Evolutionary conservation across 1,140 invertebrate species (phyloP).

Genomic region (Atta colombica): DNA sequence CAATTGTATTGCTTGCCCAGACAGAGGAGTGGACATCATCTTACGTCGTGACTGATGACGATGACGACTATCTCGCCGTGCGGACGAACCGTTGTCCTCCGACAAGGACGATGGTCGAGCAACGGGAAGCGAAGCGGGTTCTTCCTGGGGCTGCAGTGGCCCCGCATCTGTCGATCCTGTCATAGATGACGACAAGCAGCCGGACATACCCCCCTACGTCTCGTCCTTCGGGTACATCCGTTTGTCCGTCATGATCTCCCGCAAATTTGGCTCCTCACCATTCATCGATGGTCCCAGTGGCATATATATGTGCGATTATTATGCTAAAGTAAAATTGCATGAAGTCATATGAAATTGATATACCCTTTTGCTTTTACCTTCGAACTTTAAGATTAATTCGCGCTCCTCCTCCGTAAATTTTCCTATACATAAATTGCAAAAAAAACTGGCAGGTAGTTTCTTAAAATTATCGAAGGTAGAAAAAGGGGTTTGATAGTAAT

Average conservation of each 20-base stretch:
- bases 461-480: neutral
- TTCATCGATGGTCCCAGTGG: constrained; percentile 53
- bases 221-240: constrained; percentile 72
- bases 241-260: constrained; percentile 57
- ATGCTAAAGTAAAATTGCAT: neutral
- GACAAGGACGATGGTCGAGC: constrained; percentile 26
- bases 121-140: constrained; percentile 66
- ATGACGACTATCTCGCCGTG: constrained; percentile 62
- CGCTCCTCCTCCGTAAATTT: neutral
- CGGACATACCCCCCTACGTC: constrained; percentile 79
- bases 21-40: constrained; percentile 78
- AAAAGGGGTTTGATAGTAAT: neutral
- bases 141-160: constrained; percentile 78
- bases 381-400: constrained; percentile 33
- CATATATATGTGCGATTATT: neutral
- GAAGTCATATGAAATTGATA: constrained; percentile 9
- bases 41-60: constrained; percentile 70
- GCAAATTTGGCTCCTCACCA: constrained; percentile 1
- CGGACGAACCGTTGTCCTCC: constrained; percentile 4
- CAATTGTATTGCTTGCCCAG: constrained; percentile 87
- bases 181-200: constrained; percentile 78
- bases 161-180: constrained; percentile 79
- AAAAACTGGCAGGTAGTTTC: neutral
- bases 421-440: neutral
- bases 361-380: constrained; percentile 2